Evolutionary conservation across 2,888 invertebrate genomes (phyloP).

Genomic region (Conops quadrifasciatus): DNA sequence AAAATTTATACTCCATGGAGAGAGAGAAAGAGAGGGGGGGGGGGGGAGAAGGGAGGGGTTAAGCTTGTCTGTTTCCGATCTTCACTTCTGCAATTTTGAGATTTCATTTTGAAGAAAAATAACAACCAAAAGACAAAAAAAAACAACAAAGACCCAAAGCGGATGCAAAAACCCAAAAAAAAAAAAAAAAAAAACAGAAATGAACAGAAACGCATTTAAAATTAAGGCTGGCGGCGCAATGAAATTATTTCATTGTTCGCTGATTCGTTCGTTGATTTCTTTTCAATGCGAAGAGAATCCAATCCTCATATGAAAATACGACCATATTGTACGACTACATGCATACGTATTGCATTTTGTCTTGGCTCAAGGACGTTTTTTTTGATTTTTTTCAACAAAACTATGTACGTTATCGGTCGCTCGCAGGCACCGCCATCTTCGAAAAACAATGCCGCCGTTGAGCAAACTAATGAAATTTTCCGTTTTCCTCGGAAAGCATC

Average conservation of each 20-base stretch:
- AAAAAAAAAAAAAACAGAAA: neutral
- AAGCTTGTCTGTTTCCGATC: no score
- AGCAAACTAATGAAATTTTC: slow-evolving; percentile 31
- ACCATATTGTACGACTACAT: no score
- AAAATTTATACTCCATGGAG: no score
- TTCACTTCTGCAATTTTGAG: slow-evolving; percentile 10
- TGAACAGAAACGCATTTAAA: slow-evolving; percentile 18
- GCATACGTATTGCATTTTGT: no score
- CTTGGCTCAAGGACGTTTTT: no score
- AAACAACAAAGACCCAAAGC: neutral
- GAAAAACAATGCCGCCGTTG: slow-evolving; percentile 1
- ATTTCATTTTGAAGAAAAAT: slow-evolving; percentile 1
- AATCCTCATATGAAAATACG: no score
- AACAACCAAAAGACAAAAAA: no score
- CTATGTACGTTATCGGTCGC: neutral
- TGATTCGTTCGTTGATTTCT: neutral
- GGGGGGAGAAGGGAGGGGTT: no score
- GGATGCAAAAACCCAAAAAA: neutral
- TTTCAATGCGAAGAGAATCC: no score
- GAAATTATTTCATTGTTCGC: slow-evolving; percentile 12
- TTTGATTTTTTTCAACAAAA: no score
- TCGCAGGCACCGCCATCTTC: slow-evolving; percentile 17
- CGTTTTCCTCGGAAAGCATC: neutral
- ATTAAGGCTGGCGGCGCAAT: slow-evolving; percentile 6
- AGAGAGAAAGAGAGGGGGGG: no score